Base-by-base conservation (phyloP, 2,888 invertebrate species). In the Agonopterix subpropinquella region DNA sequence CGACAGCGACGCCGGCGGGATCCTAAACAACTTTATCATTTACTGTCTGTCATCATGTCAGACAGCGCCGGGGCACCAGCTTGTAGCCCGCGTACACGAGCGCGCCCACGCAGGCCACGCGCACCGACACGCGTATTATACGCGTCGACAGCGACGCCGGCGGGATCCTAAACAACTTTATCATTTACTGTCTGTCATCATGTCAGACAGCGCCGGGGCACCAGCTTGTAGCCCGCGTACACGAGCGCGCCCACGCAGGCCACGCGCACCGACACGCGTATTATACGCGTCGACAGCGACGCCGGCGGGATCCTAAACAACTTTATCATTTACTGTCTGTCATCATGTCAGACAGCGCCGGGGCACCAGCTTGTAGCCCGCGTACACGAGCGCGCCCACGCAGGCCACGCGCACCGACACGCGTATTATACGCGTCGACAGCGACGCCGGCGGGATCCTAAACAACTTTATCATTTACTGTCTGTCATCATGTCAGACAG, bases 1-100 rank as follows among this genome's bases (percentile, higher is more conserved):
- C 11, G 93, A 90, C 47, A 91, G 62, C 1, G 94, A 91, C 47
- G 91, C 90, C 8, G 94, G 92, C 5, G 96, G 95, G 52, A 95
- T 77, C 54, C 93, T 94, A 82, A 43, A 36, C n/a, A 7, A 39
- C 39, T 5, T 28, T 28, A 7, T 28, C 28, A 28, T 7, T 28
- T 28, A 28, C 28, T 28, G 13, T 47, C 7, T 43, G 50, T 45
- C 55, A 68, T 77, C 74, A 78, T 42, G 78, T 73, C 62, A 85
- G 67, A 79, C 75, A 77, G 59, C 81, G 80, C 36, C 80, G 77
- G 55, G 90, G 90, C 51, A 89, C 62, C 52, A 87, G 77, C 68
- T 80, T 83, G 70, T 89, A 91, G 3, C 85, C 83, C 39, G 89
- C 77, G 73, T 89, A 91, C 53, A 90, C 70, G 3, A 90, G 82